Base-by-base conservation (phyloP, 2,888 invertebrate species). In the Polymixis flavicincta region DNA sequence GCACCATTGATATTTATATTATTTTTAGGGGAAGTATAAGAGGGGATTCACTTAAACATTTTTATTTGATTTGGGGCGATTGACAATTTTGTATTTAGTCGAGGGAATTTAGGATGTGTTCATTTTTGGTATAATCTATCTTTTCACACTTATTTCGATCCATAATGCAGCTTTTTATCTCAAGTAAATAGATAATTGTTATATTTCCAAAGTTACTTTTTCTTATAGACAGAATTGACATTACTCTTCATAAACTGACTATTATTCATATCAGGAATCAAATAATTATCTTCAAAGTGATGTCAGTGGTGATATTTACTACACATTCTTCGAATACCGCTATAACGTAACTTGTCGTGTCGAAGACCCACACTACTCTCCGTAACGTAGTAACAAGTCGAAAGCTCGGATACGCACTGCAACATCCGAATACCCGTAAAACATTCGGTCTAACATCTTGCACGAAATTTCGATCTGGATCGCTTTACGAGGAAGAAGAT, bases 1-100 rank as follows among this genome's bases (percentile, higher is more conserved):
- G 95, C 95, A 92, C 92, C 95, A 94, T 94, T 95, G 95, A 92
- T 94, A 94, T 94, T 94, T 94, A 82, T 87, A 87, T 88, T 87
- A 92, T 92, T 91, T 91, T 91, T 89, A 80, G 88, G 90, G 90
- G 89, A 85, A 85, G 60, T 76, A n/a, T 75, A 78, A 78, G 71
- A 82, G 83, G 87, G 89, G 86, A 74, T 72, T 77, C 78, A 32
- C 50, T 82, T 76, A 76, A 72, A 78, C 63, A 66, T 68, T 74
- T 60, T 75, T 82, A 71, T 72, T 82, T 85, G 59, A 37, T 63
- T 74, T 25, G 63, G 63, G 66, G 37, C 22, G 63, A 68, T 71
- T 72, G 74, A 65, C 57, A 61, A 59, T 69, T 78, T 78, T 25
- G n/a, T 72, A 42, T 45, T 63, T 59, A 32, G n/a, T 48, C 32